Conservation (phyloP, 1,140 invertebrate genomes). For the Trichonephila inaurata region DNA sequence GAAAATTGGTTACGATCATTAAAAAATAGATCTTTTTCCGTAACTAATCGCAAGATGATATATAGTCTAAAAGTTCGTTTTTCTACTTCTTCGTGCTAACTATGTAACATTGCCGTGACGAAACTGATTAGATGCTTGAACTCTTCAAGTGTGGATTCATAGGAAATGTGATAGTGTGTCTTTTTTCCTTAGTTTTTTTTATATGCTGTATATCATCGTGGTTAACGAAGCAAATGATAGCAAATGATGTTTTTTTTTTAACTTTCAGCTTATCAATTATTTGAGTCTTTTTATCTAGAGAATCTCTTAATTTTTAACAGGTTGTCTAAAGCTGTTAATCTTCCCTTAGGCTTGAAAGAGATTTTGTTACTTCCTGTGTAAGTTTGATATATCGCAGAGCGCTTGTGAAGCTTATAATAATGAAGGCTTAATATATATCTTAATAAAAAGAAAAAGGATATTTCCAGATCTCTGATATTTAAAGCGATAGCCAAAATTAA, state of each 20-base stretch:
- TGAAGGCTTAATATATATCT: background rate
- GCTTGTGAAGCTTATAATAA: background rate
- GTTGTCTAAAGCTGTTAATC: slow-evolving; percentile 15
- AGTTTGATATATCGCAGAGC: background rate
- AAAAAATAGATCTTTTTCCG: background rate
- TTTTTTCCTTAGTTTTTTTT: slow-evolving; percentile 1
- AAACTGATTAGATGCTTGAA: slow-evolving; percentile 39
- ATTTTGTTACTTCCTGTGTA: background rate
- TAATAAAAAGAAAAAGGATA: no score
- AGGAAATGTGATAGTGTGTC: slow-evolving; percentile 43
- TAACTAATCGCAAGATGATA: slow-evolving; percentile 57
- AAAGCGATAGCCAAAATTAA: no score
- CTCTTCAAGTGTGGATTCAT: slow-evolving; percentile 19
- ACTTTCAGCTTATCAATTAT: background rate
- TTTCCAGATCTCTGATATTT: no score
- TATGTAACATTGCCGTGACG: background rate
- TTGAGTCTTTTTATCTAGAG: slow-evolving; percentile 51
- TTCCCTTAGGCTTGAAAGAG: background rate
- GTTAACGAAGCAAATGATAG: slow-evolving; percentile 72
- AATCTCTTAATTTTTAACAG: slow-evolving; percentile 56
- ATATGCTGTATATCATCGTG: slow-evolving; percentile 30
- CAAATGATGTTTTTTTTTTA: slow-evolving; percentile 55
- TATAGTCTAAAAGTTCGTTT: slow-evolving; percentile 29
- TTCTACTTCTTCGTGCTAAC: background rate
- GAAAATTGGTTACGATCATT: slow-evolving; percentile 42